A percentile compares a stretch with the other conserved stretches of the same genome.
phyloP scores from a whole-genome alignment of 2,113 vertebrate species.

The Hydrochoerus hydrochaeris region DNA sequence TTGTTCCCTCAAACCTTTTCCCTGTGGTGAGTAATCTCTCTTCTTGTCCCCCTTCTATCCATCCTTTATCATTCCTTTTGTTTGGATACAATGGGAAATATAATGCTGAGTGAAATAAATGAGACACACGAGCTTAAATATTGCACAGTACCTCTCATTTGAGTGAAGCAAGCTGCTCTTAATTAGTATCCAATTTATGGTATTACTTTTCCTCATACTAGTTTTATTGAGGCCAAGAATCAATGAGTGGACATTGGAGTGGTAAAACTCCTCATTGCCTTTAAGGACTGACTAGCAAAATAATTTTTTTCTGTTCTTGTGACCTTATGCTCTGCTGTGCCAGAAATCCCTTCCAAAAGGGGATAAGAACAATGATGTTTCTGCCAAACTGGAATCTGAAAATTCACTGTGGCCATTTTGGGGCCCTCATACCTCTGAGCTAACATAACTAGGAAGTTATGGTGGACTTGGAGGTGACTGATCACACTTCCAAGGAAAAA shows the following conservation, averaged over 20 bases:
- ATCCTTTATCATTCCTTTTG: background rate
- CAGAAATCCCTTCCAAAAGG: background rate
- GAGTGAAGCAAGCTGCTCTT: background rate
- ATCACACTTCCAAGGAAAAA: no score
- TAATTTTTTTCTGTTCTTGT: no score
- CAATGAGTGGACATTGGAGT: accelerated
- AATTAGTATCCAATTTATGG: background rate
- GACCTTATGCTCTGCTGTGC: background rate
- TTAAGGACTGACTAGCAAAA: background rate
- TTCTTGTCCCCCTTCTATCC: background rate
- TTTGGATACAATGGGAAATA: background rate
- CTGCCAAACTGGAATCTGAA: no score
- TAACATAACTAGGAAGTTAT: no score
- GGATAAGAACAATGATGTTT: background rate
- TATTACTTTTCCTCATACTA: background rate
- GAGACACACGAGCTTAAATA: background rate
- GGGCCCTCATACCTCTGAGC: no score
- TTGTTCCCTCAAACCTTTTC: background rate
- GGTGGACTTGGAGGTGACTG: no score
- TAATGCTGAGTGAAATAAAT: background rate
- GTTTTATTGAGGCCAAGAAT: background rate
- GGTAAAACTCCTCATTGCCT: background rate
- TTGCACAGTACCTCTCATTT: background rate
- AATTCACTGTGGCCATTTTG: no score
- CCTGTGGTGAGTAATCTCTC: background rate